Percentiles rank a stretch among this genome's conserved stretches.
These are phyloP conservation scores for Caracal caracal DNA, from an alignment of 2,113 vertebrate species.

Conservation along the genomic window DNA sequence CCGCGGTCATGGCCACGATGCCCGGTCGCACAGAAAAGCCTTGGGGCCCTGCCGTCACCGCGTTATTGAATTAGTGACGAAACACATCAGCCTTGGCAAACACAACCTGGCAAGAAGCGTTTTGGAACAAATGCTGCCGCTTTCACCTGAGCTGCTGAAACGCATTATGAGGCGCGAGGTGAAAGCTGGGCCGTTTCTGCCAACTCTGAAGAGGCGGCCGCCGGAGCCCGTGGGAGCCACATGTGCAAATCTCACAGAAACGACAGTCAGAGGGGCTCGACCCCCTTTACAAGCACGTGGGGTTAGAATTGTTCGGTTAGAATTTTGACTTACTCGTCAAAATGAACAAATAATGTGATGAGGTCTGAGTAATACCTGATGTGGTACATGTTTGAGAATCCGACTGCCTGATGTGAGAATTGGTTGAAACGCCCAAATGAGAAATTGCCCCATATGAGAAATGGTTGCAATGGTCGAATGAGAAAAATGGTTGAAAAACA, in stretches of 20 bases:
- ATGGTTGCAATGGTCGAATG: background rate
- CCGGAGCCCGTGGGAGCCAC: background rate
- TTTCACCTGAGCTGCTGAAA: slow-evolving; percentile 62
- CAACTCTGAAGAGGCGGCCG: background rate
- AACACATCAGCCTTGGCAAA: slow-evolving; percentile 57
- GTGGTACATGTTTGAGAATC: background rate
- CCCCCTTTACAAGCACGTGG: background rate
- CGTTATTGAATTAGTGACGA: slow-evolving; percentile 43
- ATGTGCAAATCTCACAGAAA: background rate
- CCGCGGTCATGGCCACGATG: background rate
- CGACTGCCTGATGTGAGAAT: background rate
- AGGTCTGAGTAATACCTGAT: background rate
- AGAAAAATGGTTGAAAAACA: background rate
- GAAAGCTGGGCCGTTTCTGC: slow-evolving; percentile 70
- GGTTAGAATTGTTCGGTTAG: background rate
- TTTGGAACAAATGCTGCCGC: slow-evolving; percentile 63
- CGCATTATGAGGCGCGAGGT: slow-evolving; percentile 1
- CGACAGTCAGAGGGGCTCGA: background rate
- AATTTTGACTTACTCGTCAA: background rate
- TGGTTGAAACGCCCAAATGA: background rate
- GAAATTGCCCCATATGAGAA: background rate
- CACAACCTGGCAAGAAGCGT: slow-evolving; percentile 39
- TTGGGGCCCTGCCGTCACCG: background rate
- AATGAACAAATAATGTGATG: background rate
- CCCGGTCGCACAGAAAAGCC: background rate